Evolutionary conservation across 2,797 vertebrate genomes (phyloP).

Genomic region (Danionella dracula): DNA sequence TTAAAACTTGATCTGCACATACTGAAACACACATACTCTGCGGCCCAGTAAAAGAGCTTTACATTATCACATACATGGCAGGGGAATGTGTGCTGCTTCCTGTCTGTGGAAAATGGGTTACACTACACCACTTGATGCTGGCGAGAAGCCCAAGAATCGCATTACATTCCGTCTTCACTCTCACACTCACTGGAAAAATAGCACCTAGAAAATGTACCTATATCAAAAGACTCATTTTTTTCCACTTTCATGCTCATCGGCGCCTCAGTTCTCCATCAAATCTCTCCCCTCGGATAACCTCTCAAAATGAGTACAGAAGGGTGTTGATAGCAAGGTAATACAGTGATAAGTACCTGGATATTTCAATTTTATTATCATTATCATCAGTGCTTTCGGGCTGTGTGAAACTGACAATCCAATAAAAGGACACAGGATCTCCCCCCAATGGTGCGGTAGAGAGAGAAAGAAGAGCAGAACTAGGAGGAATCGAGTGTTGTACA

Average conservation of each 20-base stretch:
- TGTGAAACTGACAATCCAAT: conserved; percentile 71
- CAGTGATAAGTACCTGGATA: conserved; percentile 72
- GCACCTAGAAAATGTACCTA: conserved; percentile 53
- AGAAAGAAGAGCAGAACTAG: conserved; percentile 31
- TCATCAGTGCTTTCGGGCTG: conserved; percentile 62
- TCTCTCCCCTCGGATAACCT: conserved; percentile 49
- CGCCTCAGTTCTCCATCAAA: conserved; percentile 44
- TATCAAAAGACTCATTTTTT: conserved; percentile 42
- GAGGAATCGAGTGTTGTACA: conserved; percentile 41
- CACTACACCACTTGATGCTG: conserved; percentile 61
- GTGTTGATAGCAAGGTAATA: conserved; percentile 73
- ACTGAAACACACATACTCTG: conserved; percentile 40
- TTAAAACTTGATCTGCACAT: conserved; percentile 70
- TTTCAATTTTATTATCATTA: conserved; percentile 77
- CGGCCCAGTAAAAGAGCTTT: conserved; percentile 63
- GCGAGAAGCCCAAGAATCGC: conserved; percentile 60
- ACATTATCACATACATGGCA: conserved; percentile 71
- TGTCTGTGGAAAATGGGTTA: conserved; percentile 60
- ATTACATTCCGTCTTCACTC: conserved; percentile 54
- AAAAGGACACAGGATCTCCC: conserved; percentile 65
- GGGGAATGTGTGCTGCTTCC: conserved; percentile 39
- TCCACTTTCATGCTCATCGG: conserved; percentile 21
- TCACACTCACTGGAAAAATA: conserved; percentile 49
- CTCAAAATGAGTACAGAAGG: conserved; percentile 62
- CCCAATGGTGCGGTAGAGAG: conserved; percentile 40